These are phyloP conservation scores for Pagrus major DNA, from an alignment of 2,113 vertebrate genomes.

Conservation along the genomic window DNA sequence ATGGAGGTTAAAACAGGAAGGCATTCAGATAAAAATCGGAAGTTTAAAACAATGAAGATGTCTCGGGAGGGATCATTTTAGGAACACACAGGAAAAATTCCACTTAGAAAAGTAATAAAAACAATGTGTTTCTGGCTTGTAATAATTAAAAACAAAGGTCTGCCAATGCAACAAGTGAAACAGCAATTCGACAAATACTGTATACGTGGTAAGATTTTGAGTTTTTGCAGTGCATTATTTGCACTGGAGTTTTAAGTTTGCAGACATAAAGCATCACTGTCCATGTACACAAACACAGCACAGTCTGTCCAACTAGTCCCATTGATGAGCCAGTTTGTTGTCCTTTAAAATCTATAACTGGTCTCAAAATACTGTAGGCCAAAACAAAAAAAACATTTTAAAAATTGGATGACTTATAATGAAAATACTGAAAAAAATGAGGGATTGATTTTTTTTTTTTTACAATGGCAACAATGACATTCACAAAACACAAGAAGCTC, in stretches of 20 bases:
- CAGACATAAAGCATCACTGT: too few species aligned
- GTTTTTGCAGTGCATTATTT: too few species aligned
- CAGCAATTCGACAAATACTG: too few species aligned
- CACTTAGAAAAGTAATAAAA: too few species aligned
- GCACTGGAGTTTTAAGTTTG: too few species aligned
- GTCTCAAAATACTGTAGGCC: neutral
- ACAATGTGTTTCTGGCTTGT: too few species aligned
- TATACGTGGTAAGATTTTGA: too few species aligned
- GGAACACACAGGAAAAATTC: too few species aligned
- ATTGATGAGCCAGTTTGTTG: neutral
- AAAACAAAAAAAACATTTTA: neutral
- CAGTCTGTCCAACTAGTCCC: neutral
- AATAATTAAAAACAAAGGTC: too few species aligned
- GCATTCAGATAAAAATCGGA: neutral
- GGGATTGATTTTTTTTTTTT: neutral
- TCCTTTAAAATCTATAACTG: neutral
- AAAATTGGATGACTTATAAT: neutral
- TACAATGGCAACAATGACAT: neutral
- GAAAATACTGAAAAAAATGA: neutral
- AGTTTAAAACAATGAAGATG: neutral
- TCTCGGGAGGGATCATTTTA: neutral
- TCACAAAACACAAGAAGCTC: neutral
- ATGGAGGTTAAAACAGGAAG: neutral
- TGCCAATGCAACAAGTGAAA: too few species aligned
- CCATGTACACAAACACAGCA: too few species aligned